Base-by-base conservation (phyloP, 2,113 vertebrate species). In the Excalfactoria chinensis region DNA sequence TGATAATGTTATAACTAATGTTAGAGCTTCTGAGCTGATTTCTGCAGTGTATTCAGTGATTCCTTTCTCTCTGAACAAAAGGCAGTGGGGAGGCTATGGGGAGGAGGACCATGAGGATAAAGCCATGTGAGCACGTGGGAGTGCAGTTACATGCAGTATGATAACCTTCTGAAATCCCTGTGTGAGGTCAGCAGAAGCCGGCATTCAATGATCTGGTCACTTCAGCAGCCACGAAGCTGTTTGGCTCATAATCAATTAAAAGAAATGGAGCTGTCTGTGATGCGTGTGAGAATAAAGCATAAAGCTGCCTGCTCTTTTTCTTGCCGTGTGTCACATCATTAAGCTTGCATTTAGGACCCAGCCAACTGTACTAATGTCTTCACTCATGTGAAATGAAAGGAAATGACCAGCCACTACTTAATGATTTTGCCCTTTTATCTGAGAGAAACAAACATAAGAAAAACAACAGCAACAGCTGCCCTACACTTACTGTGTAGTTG, bases 391-490 rank as follows among this genome's bases (percentile, higher is more conserved):
- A 89, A 76, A 62, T 66, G 48, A 77, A 80, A 75, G 35, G 58
- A 81, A 95, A 25, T 66, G 58, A 34, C 46, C 62, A 92, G 72
- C 26, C n/a, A 60, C 32, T 66, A 74, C 66, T 40, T 86, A 83
- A 92, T 87, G 53, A 56, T 59, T 71, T 89, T 94, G 41, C 53
- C 55, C 63, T 95, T 92, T 82, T 67, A 56, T 70, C 58, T 73
- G 20, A 68, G 49, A 40, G 88, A 93, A 80, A 28, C 14, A 71
- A 83, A 68, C 32, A 80, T 72, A 72, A 28, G 34, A 76, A 76
- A 94, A 60, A 30, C 72, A 69, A 18, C 76, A 73, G 58, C 46
- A 63, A 48, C 35, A 40, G 20, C 37, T 34, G 28, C 58, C 30
- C 75, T 88, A 43, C 51, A 20, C 35, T 75, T 28, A 20, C 35